Evolutionary conservation across 2,113 vertebrate species (phyloP), one percentile per base, ranked within the genome.

Genomic region (Hemichromis elongatus): DNA sequence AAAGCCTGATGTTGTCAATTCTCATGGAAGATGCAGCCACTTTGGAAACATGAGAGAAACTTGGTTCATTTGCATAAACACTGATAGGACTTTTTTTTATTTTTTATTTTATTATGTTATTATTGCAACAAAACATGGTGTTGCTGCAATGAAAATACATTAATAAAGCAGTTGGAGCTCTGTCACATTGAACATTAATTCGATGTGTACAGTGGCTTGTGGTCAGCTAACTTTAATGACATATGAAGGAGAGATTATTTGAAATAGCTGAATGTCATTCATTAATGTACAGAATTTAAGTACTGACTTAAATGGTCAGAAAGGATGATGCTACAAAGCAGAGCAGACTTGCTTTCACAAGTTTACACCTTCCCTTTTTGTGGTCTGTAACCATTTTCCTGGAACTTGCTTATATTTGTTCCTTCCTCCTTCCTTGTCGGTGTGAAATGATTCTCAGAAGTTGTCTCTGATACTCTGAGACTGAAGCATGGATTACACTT

Each of bases 381-480:
- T 18, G 47, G 7, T 50, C 45, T 18, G 45, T 7, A 7, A 50
- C 16, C 6, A 70, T 70, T 47, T 73, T 47, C 45, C 66, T 73
- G 42, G 42, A 73, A 47, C 9, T 28, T 47, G 14, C 42, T 73
- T 30, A 11, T 12, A 73, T 73, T 45, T 28, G 28, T 73, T 21
- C 68, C 28, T 73, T 73, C 68, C 16, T 73, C 42, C 24, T 73
- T 73, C 68, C 68, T 68, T 73, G 68, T 19, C 50, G 68, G 18
- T 7, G 18, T n/a, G 18, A n/a, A 63, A 30, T 26, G 24, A 19
- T 73, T 73, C 42, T 5, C 0, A 73, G 68, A 73, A 28, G 24
- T 50, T 47, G 16, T 47, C 24, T 47, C 24, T 7, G 19, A 73
- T 26, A 19, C 42, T 2, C 9, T 4, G 9, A 30, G 11, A 42